Evolutionary conservation across 1,140 invertebrate genomes (phyloP).

Genomic region (Neodiprion fabricii): DNA sequence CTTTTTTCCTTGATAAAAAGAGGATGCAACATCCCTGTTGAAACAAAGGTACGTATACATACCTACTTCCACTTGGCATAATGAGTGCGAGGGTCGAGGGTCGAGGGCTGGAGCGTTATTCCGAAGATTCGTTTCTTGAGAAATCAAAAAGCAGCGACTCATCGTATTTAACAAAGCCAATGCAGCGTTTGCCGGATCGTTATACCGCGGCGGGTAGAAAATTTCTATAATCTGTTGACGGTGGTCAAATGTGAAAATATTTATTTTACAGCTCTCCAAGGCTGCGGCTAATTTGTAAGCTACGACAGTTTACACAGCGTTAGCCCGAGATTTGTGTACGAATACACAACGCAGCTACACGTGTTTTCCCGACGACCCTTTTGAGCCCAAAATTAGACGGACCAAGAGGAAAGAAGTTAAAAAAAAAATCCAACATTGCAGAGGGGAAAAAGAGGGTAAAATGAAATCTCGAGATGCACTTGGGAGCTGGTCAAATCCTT

Average conservation of each 20-base stretch:
- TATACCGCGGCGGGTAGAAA: constrained; percentile 12
- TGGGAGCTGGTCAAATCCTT: background rate
- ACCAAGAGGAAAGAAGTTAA: background rate
- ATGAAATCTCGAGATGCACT: too few relatives aligned
- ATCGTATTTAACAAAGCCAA: constrained; percentile 22
- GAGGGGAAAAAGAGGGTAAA: too few relatives aligned
- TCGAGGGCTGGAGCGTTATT: too few relatives aligned
- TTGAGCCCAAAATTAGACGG: background rate
- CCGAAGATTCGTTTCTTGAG: background rate
- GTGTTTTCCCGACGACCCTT: background rate
- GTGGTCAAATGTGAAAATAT: constrained; percentile 37
- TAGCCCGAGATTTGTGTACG: background rate
- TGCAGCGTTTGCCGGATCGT: background rate
- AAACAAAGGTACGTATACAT: too few relatives aligned
- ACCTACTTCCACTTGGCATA: too few relatives aligned
- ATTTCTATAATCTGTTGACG: constrained; percentile 23
- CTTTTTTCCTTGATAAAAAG: too few relatives aligned
- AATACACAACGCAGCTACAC: background rate
- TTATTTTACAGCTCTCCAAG: constrained; percentile 29
- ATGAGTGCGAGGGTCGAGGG: too few relatives aligned
- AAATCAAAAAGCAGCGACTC: background rate
- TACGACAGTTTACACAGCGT: constrained; percentile 22
- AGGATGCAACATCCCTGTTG: too few relatives aligned
- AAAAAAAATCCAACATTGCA: background rate
- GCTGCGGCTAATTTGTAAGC: constrained; percentile 31